These are phyloP conservation scores for Sarcophaga caerulescens DNA, from an alignment of 2,888 invertebrate genomes.

Conservation along the genomic window DNA sequence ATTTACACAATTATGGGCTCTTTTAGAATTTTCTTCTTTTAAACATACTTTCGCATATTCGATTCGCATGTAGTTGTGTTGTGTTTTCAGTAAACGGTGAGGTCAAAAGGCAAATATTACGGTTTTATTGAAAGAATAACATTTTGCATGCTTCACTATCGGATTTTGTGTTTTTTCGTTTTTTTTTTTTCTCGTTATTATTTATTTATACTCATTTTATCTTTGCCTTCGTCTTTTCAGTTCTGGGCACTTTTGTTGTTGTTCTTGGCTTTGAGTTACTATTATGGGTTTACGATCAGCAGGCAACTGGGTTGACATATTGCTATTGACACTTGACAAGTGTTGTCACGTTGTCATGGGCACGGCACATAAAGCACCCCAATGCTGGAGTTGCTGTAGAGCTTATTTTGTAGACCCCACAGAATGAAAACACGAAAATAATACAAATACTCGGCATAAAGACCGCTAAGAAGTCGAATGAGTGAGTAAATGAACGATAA, in stretches of 20 bases:
- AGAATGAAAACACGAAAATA: constrained; percentile 8
- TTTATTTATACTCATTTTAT: constrained; percentile 59
- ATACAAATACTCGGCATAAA: constrained; percentile 43
- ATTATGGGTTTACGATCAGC: constrained; percentile 72
- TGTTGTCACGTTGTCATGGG: constrained; percentile 67
- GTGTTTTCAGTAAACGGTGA: not conserved
- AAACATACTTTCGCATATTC: not conserved
- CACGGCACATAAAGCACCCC: constrained; percentile 20
- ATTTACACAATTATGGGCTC: constrained; percentile 59
- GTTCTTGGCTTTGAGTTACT: constrained; percentile 31
- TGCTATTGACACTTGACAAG: constrained; percentile 78
- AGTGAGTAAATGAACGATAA: constrained; percentile 22
- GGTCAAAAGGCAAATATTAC: constrained; percentile 65
- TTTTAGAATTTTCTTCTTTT: constrained; percentile 41
- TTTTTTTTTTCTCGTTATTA: too few species aligned
- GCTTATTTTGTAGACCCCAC: not conserved
- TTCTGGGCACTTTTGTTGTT: constrained; percentile 13
- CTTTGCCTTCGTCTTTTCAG: constrained; percentile 14
- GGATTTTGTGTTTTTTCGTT: constrained; percentile 18
- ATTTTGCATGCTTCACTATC: constrained; percentile 27
- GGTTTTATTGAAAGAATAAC: constrained; percentile 72
- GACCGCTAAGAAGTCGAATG: constrained; percentile 58
- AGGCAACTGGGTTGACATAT: constrained; percentile 69
- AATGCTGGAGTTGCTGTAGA: not conserved
- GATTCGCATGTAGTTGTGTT: constrained; percentile 39